Conservation (phyloP, 2,113 vertebrate species). For the Redunca redunca region DNA sequence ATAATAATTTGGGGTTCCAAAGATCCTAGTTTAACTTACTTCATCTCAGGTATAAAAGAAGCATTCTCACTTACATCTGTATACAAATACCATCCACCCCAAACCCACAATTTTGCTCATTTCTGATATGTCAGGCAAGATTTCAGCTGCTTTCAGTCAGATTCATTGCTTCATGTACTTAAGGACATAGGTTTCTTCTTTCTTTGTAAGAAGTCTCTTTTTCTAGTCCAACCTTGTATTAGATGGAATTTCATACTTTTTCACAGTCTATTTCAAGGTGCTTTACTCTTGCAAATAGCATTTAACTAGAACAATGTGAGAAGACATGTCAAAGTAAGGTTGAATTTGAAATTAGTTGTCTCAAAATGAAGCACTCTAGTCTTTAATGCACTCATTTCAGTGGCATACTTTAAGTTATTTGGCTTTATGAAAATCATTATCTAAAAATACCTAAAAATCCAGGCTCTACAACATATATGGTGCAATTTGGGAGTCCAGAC, state of each 20-base stretch:
- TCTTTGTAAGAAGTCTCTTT: conserved; percentile 6
- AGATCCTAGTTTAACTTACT: not conserved
- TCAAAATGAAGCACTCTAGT: not conserved
- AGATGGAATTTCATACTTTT: not conserved
- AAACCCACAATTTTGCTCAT: not conserved
- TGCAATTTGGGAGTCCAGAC: conserved; percentile 71
- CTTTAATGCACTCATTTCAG: not conserved
- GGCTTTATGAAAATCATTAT: conserved; percentile 30
- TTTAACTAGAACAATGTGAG: not conserved
- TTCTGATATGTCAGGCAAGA: not conserved
- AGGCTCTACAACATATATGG: conserved; percentile 71
- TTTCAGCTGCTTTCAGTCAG: not conserved
- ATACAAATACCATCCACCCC: not conserved
- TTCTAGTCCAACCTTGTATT: not conserved
- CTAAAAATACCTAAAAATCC: conserved; percentile 74
- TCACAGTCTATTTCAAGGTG: conserved; percentile 11
- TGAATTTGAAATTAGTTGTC: conserved; percentile 3
- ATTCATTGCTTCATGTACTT: not conserved
- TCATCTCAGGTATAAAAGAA: not conserved
- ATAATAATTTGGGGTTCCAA: not conserved
- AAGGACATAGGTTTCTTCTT: not conserved
- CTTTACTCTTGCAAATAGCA: not conserved
- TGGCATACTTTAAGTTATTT: not conserved
- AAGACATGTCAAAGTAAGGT: not conserved
- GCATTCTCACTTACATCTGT: not conserved